Conservation (phyloP, 1,140 invertebrate species). For the Calosoma granatense region DNA sequence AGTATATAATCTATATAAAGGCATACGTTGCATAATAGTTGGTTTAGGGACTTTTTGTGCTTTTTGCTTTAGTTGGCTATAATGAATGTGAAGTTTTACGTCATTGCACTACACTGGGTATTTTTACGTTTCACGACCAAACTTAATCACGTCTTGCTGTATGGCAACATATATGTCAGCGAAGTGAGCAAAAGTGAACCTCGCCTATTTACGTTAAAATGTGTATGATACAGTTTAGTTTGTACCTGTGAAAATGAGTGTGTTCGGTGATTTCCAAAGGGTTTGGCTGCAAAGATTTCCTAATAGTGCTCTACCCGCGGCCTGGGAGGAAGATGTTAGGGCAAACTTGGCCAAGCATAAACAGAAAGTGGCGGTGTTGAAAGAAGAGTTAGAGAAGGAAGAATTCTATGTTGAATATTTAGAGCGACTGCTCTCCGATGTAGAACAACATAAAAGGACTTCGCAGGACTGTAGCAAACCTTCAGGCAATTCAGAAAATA, state of each 20-base stretch:
- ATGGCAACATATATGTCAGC: not conserved
- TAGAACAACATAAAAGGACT: constrained; percentile 57
- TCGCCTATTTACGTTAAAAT: not conserved
- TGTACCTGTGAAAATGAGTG: constrained; percentile 54
- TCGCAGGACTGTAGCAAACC: constrained; percentile 22
- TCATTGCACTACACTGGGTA: too few species aligned
- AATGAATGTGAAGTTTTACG: too few species aligned
- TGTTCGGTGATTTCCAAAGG: constrained; percentile 78
- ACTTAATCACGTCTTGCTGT: too few species aligned
- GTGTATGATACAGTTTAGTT: not conserved
- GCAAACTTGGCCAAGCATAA: constrained; percentile 80
- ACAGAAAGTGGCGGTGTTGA: constrained; percentile 64
- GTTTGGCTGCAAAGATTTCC: constrained; percentile 82
- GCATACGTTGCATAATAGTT: too few species aligned
- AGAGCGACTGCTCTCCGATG: constrained; percentile 68
- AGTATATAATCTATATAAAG: too few species aligned
- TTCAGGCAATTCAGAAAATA: constrained; percentile 19
- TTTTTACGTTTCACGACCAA: too few species aligned
- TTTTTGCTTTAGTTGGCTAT: too few species aligned
- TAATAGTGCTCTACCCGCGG: constrained; percentile 74
- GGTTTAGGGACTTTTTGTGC: too few species aligned
- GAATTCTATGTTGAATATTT: constrained; percentile 84
- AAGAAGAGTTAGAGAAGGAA: constrained; percentile 79
- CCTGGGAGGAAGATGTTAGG: constrained; percentile 83
- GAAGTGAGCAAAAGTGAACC: not conserved